These are phyloP conservation scores for Platycheirus rosarum DNA, from an alignment of 2,888 invertebrate species.

Conservation along the genomic window DNA sequence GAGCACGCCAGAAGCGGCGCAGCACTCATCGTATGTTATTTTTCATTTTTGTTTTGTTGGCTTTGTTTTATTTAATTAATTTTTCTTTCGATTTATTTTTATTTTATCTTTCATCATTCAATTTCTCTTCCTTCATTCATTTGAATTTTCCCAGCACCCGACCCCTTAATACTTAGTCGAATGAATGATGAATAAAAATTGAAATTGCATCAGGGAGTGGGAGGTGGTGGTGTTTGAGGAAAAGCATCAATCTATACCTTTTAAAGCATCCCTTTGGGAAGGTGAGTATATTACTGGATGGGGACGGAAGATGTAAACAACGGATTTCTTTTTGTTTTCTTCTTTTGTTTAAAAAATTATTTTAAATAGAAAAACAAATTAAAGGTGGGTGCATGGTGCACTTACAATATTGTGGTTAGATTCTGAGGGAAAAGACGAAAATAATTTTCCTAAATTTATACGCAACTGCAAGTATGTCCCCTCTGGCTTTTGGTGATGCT, in stretches of 20 bases:
- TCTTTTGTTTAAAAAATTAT: constrained; percentile 32
- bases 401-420: neutral
- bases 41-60: constrained; percentile 26
- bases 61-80: constrained; percentile 72
- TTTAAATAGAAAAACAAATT: constrained; percentile 32
- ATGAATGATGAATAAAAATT: constrained; percentile 66
- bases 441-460: neutral
- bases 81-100: constrained; percentile 67
- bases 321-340: neutral
- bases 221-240: neutral
- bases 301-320: constrained; percentile 1
- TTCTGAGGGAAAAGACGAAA: neutral
- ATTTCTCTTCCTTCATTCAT: constrained; percentile 17
- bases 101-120: constrained; percentile 49
- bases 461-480: neutral
- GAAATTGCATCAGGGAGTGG: constrained; percentile 43
- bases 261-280: constrained; percentile 36
- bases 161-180: too few relatives aligned
- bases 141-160: too few relatives aligned
- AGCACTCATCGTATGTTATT: constrained; percentile 39
- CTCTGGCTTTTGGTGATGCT: neutral
- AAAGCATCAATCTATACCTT: constrained; percentile 16
- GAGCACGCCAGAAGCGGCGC: constrained; percentile 40
- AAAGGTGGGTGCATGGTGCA: neutral
- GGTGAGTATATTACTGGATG: constrained; percentile 32